These are phyloP conservation scores for Hippasteria phrygiana DNA, from an alignment of 53 echinoderm and acorn worm species.

Conservation along the genomic window DNA sequence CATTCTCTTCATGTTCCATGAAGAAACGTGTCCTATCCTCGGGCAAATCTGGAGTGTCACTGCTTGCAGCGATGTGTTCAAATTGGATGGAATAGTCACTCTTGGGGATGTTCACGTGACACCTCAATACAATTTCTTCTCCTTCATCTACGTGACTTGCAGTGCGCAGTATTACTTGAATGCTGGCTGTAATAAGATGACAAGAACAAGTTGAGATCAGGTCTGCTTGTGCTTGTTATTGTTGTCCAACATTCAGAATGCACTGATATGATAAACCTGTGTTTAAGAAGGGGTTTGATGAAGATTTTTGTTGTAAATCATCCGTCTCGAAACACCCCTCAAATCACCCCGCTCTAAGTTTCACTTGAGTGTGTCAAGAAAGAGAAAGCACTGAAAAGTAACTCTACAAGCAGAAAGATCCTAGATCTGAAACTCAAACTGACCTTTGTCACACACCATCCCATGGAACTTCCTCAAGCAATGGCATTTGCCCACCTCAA, in stretches of 20 bases:
- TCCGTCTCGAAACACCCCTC: too few species aligned
- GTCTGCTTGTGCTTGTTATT: too few species aligned
- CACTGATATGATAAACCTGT: too few species aligned
- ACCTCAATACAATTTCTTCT: neutral
- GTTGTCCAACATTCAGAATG: too few species aligned
- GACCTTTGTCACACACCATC: conserved; percentile 45
- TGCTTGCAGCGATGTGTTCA: neutral
- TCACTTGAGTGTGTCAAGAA: neutral
- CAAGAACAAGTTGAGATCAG: too few species aligned
- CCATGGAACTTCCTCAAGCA: conserved; percentile 26
- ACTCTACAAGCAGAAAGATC: neutral
- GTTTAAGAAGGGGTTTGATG: too few species aligned
- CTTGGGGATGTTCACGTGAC: conserved; percentile 50
- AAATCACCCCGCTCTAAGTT: too few species aligned
- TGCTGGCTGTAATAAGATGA: neutral
- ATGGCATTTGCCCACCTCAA: neutral
- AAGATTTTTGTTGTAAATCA: too few species aligned
- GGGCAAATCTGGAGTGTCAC: neutral
- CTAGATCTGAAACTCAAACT: neutral
- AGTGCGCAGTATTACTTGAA: conserved; percentile 19
- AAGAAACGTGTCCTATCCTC: neutral
- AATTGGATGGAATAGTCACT: conserved; percentile 30
- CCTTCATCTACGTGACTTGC: conserved; percentile 24
- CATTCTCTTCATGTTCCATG: neutral
- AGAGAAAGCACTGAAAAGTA: neutral